Percentiles rank a stretch among this genome's conserved stretches.
phyloP scores from a whole-genome alignment of 2,797 vertebrate genomes.

The Catostomus latipinnis region DNA sequence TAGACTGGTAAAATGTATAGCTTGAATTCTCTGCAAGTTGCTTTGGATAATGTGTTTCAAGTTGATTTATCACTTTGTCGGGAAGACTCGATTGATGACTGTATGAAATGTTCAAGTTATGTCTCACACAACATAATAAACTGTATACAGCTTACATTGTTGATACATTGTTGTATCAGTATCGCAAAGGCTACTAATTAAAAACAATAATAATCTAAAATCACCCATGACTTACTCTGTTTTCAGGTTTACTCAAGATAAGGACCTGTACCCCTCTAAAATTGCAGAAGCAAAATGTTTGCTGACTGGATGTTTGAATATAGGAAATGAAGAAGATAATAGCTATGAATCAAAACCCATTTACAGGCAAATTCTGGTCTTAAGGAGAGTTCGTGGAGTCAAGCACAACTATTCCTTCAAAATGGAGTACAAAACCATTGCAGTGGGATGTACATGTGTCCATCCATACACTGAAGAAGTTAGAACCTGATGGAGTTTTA shows the following conservation, averaged over 20 bases:
- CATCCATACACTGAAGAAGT: conserved; percentile 52
- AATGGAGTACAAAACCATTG: conserved; percentile 70
- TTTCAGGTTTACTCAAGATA: conserved; percentile 62
- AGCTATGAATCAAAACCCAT: conserved; percentile 73
- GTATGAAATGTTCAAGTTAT: not conserved
- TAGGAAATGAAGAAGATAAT: conserved; percentile 63
- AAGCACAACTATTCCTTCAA: conserved; percentile 63
- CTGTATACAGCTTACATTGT: not conserved
- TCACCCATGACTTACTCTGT: conserved; percentile 20
- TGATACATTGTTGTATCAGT: not conserved
- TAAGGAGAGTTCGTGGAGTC: conserved; percentile 64
- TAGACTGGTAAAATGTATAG: too few relatives aligned
- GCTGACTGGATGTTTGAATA: conserved; percentile 67
- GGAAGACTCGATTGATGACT: not conserved
- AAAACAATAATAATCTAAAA: conserved; percentile 3
- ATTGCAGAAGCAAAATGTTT: conserved; percentile 70
- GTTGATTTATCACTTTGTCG: not conserved
- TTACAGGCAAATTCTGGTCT: conserved; percentile 70
- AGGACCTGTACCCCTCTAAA: conserved; percentile 53
- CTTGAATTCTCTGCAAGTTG: too few relatives aligned
- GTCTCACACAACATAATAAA: not conserved
- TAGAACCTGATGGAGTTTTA: conserved; percentile 66
- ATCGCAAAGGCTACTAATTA: not conserved
- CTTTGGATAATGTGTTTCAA: not conserved
- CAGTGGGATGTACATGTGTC: conserved; percentile 83